Percentiles rank a stretch among this genome's conserved stretches.
These are phyloP conservation scores for Macrochelys suwanniensis DNA, from an alignment of 2,797 vertebrate species.

Conservation along the genomic window DNA sequence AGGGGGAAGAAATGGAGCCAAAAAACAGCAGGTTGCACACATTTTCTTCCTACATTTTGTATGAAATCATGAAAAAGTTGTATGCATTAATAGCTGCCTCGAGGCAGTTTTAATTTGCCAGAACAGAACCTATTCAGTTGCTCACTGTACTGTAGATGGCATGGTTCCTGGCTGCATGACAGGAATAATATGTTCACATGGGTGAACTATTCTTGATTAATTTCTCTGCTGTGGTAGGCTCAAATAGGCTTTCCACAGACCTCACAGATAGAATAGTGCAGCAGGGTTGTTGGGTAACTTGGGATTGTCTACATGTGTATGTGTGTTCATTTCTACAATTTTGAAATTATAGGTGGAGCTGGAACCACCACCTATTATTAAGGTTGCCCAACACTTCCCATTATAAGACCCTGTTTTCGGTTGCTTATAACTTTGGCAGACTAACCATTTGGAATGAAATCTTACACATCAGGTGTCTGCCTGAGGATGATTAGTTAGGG, in stretches of 20 bases:
- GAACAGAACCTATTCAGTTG: not conserved
- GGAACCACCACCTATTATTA: too few relatives aligned
- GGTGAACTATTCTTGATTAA: slow-evolving; percentile 40
- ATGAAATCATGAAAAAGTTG: not conserved
- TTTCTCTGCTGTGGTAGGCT: slow-evolving; percentile 36
- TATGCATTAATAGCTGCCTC: slow-evolving; percentile 21
- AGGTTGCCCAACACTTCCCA: too few relatives aligned
- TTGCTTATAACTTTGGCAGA: too few relatives aligned
- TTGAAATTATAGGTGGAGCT: too few relatives aligned
- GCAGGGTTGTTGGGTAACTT: accelerated
- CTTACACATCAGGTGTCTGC: not conserved
- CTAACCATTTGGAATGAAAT: not conserved
- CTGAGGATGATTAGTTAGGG: not conserved
- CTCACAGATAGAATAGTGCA: not conserved
- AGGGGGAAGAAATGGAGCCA: not conserved
- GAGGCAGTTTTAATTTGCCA: slow-evolving; percentile 49
- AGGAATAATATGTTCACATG: slow-evolving; percentile 32
- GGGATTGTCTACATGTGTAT: not conserved
- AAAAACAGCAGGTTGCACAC: not conserved
- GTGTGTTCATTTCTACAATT: not conserved
- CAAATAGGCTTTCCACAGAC: not conserved
- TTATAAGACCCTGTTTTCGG: too few relatives aligned
- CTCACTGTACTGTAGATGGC: slow-evolving; percentile 31
- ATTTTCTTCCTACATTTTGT: not conserved
- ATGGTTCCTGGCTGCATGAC: slow-evolving; percentile 1